Conservation (phyloP, 2,797 vertebrate species). For the Kryptolebias ocellatus region DNA sequence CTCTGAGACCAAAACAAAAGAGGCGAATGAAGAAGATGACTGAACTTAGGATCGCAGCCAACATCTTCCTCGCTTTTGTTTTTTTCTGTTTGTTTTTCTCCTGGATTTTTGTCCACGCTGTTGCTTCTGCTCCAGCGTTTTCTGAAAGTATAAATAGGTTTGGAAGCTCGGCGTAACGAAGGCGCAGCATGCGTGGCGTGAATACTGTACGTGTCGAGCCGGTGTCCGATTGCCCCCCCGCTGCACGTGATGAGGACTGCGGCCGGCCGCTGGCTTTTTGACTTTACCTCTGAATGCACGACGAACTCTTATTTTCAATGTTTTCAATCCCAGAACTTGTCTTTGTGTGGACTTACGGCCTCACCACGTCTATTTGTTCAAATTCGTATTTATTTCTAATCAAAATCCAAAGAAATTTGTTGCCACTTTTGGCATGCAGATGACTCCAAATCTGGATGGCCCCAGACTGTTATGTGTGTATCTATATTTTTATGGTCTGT, state of each 20-base stretch:
- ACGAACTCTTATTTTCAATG: too few species aligned
- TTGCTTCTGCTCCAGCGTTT: neutral
- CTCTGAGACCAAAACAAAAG: slow-evolving; percentile 59
- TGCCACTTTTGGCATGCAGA: slow-evolving; percentile 2
- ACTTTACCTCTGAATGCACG: too few species aligned
- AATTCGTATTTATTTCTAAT: slow-evolving; percentile 56
- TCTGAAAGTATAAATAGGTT: slow-evolving; percentile 8
- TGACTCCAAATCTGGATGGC: slow-evolving; percentile 7
- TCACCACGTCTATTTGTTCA: slow-evolving; percentile 31
- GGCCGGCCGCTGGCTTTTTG: too few species aligned
- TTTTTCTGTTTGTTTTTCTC: neutral
- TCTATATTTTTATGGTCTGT: neutral
- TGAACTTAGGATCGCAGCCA: neutral
- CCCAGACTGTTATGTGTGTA: neutral
- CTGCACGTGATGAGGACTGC: neutral
- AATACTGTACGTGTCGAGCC: neutral
- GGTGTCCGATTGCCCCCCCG: slow-evolving; percentile 1
- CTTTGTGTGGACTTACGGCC: neutral
- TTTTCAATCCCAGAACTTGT: neutral
- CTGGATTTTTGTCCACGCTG: neutral
- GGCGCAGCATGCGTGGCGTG: neutral
- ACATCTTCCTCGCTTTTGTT: neutral
- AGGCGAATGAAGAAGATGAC: slow-evolving; percentile 1
- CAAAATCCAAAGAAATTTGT: slow-evolving; percentile 44
- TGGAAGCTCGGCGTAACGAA: slow-evolving; percentile 18